phyloP scores from a whole-genome alignment of 1,140 invertebrate genomes.

The Drosophila serrata region DNA sequence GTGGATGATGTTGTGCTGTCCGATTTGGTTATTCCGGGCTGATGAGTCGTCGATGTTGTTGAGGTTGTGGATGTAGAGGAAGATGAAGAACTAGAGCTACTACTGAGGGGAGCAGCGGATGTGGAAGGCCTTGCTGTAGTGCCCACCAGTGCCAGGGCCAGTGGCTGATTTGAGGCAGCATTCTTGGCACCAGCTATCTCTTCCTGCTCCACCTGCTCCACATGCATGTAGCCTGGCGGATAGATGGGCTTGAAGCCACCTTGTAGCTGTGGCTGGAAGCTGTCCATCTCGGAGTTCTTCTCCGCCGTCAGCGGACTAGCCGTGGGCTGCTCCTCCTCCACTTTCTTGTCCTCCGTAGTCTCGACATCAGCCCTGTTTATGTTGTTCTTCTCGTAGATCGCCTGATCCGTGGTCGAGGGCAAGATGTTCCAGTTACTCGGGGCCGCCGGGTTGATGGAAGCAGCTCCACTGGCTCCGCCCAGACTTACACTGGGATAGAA shows the following conservation, averaged over 20 bases:
- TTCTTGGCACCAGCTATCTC: constrained; percentile 28
- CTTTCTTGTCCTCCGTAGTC: constrained; percentile 47
- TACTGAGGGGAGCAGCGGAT: constrained; percentile 8
- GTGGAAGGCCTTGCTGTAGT: constrained; percentile 31
- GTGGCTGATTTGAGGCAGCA: constrained; percentile 49
- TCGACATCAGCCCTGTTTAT: constrained; percentile 76
- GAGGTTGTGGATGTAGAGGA: constrained; percentile 35
- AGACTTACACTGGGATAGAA: constrained; percentile 89
- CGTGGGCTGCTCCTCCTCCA: constrained; percentile 29
- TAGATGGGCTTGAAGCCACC: constrained; percentile 90
- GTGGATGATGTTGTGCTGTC: constrained; percentile 28
- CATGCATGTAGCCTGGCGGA: constrained; percentile 68
- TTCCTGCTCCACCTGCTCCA: constrained; percentile 50
- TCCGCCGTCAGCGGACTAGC: constrained; percentile 54
- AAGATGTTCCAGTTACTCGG: constrained; percentile 89
- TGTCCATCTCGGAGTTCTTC: constrained; percentile 88
- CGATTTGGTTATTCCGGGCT: constrained; percentile 38
- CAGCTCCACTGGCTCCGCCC: constrained; percentile 79
- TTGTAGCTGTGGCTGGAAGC: constrained; percentile 89
- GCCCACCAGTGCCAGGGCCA: constrained; percentile 49
- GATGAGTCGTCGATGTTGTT: constrained; percentile 41
- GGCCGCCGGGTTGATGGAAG: constrained; percentile 31
- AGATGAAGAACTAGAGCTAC: constrained; percentile 28
- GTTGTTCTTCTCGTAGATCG: constrained; percentile 73
- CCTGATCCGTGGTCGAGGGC: constrained; percentile 67